Evolutionary conservation across 92 coral and sea anemone genomes (phyloP).

Genomic region (Epizoanthus scotinus): DNA sequence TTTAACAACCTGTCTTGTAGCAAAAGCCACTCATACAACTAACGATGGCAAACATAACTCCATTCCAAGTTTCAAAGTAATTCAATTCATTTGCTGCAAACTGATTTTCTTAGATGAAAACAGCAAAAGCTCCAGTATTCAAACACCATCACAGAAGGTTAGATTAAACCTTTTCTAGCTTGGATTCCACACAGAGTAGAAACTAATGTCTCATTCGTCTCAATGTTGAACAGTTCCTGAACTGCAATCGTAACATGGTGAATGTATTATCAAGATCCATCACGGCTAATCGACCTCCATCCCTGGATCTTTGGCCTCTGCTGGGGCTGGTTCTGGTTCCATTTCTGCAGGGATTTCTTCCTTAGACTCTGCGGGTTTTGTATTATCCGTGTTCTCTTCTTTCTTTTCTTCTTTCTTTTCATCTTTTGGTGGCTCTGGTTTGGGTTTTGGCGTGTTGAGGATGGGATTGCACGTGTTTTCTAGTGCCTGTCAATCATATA

Average conservation of each 20-base stretch:
- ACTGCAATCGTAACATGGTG: background rate
- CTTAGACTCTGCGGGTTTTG: constrained; percentile 56
- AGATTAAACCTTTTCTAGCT: too few relatives aligned
- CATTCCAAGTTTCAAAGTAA: background rate
- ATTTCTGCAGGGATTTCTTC: constrained; percentile 36
- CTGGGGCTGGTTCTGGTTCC: constrained; percentile 30
- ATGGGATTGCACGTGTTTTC: constrained; percentile 86
- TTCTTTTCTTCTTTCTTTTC: constrained; percentile 72
- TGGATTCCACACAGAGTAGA: background rate
- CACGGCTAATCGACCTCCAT: constrained; percentile 25
- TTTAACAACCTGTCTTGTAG: too few relatives aligned
- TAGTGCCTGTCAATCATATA: constrained; percentile 57
- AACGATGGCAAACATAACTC: background rate
- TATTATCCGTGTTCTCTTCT: constrained; percentile 13
- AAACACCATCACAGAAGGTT: background rate
- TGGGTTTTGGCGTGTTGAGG: constrained; percentile 86
- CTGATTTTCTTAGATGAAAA: background rate
- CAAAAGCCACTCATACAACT: background rate
- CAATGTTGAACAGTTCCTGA: background rate
- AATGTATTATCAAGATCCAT: background rate
- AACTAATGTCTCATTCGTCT: background rate
- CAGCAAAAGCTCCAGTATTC: background rate
- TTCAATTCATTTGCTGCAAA: background rate
- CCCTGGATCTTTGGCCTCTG: constrained; percentile 26
- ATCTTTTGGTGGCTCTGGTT: constrained; percentile 93